Evolutionary conservation across 2,888 invertebrate species (phyloP), one percentile per base, ranked within the genome.

Genomic region (Agelastica alni): DNA sequence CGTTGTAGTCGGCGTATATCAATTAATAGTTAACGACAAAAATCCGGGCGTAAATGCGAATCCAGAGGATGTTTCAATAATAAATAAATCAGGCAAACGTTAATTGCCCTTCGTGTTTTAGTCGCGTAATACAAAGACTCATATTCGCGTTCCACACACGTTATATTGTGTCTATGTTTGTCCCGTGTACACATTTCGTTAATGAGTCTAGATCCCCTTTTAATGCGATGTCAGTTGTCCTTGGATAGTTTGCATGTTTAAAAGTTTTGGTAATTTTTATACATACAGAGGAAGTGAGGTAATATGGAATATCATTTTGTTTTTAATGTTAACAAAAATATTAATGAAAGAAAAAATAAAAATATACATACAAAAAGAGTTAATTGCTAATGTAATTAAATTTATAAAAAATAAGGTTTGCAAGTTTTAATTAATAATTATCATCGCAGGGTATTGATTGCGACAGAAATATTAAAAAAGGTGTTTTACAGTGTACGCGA

Each of bases 21-120:
- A 39, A 58, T 60, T 55, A 54, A 61, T 53, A 26, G 41, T 43
- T 61, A 61, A 61, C 54, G 46, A 54, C 42, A 58, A 54, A 57
- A 59, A 57, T 61, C 61, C 61, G 61, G 52, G 39, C 16, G 37
- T 32, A 42, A 51, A 32, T 47, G 48, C 44, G 36, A 44, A 54
- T 54, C 51, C 48, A 56, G 59, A 59, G 61, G 61, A 61, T 55
- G 61, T 61, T 61, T 61, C 52, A 59, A 59, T 61, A 56, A 61
- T 61, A 53, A 58, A 61, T 61, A 61, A 57, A 58, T 58, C 58
- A 53, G 30, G 46, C 32, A 51, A 22, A 42, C 22, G 26, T 37
- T 56, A 59, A 59, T 57, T 57, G 54, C 54, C 52, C 49, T 49
- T 36, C 45, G 44, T 53, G 51, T 53, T 56, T 53, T 36, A 45